phyloP scores from a whole-genome alignment of 2,888 invertebrate genomes.

The Ennomos fuscantarius region DNA sequence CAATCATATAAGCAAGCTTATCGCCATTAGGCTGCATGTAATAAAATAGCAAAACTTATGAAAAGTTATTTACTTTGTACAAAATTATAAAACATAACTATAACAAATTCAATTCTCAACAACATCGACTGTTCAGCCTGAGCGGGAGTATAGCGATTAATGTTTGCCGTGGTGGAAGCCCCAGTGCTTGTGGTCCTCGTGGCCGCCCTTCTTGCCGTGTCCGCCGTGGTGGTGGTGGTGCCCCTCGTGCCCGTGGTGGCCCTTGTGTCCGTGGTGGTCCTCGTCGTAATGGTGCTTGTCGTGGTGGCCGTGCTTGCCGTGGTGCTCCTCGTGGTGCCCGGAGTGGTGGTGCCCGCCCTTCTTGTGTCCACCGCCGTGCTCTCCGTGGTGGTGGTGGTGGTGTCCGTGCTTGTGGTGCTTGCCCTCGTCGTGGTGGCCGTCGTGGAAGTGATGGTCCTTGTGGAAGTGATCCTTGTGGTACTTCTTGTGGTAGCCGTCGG shows the following conservation, averaged over 20 bases:
- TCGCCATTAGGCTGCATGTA: too few relatives aligned
- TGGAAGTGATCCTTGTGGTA: constrained; percentile 94
- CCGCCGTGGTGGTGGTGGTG: constrained; percentile 90
- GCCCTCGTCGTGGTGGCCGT: constrained; percentile 93
- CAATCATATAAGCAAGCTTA: too few relatives aligned
- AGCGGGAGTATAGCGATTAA: constrained; percentile 49
- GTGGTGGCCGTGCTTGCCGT: constrained; percentile 91
- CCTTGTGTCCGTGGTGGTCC: constrained; percentile 91
- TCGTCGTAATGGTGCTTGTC: constrained; percentile 93
- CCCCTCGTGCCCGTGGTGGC: constrained; percentile 91
- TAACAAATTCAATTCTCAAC: constrained; percentile 67
- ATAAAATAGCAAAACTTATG: constrained; percentile 5
- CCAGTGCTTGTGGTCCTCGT: constrained; percentile 90
- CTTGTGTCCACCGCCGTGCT: constrained; percentile 91
- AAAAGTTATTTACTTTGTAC: constrained; percentile 62
- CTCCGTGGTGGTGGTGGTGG: constrained; percentile 89
- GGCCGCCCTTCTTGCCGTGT: constrained; percentile 91
- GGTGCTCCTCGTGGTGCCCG: constrained; percentile 91
- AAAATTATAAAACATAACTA: constrained; percentile 67
- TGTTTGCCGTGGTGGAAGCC: constrained; percentile 86
- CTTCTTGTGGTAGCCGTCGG: constrained; percentile 93
- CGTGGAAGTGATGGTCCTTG: constrained; percentile 95
- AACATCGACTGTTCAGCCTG: constrained; percentile 41
- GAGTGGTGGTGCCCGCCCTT: constrained; percentile 92
- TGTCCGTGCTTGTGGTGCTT: constrained; percentile 92